Base-by-base conservation (phyloP, 2,888 invertebrate species). In the Cheilosia variabilis region DNA sequence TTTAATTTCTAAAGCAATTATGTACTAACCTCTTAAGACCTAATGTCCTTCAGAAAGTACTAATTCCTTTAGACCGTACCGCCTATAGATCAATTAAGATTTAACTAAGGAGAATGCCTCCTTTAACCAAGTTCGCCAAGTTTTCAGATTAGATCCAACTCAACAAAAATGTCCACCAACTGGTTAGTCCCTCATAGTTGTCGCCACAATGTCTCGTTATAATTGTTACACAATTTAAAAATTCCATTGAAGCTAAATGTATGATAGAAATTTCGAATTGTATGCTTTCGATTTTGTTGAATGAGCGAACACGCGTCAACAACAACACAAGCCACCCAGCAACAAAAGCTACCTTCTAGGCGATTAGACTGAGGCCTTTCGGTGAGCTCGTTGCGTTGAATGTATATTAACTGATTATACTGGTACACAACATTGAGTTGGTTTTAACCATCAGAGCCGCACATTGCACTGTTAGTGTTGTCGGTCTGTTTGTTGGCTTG, bases 361-460 rank as follows among this genome's bases (percentile, higher is more conserved):
- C 45, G 55, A 4, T 37, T 34, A 19, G 50, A 2, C 37, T 34
- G 27, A n/a, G 76, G 60, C 66, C 34, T 73, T 79, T 79, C 9
- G 19, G 43, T 68, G 22, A 68, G 63, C 43, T 75, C 17, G 69
- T 71, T 62, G 75, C 47, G 24, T 31, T 84, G 84, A 69, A 84
- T 84, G 80, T 76, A 65, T 84, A 84, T 84, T 80, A 80, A 84
- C 84, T 84, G 60, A 84, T 80, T 84, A 52, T 27, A 84, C 47
- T 52, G 55, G 52, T 52, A 34, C 9, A 27, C 58, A 66, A 31
- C 65, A 76, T 68, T 76, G 58, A 60, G 62, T 43, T 31, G 27
- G 52, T 55, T 62, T 62, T 47, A 19, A 45, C 37, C 27, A 43
- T 31, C 31, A 47, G 27, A 47, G 50, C 24, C 19, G n/a, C 41